Percentiles rank a stretch among this genome's conserved stretches.
phyloP scores from a whole-genome alignment of 2,797 vertebrate genomes.

The Emys orbicularis region DNA sequence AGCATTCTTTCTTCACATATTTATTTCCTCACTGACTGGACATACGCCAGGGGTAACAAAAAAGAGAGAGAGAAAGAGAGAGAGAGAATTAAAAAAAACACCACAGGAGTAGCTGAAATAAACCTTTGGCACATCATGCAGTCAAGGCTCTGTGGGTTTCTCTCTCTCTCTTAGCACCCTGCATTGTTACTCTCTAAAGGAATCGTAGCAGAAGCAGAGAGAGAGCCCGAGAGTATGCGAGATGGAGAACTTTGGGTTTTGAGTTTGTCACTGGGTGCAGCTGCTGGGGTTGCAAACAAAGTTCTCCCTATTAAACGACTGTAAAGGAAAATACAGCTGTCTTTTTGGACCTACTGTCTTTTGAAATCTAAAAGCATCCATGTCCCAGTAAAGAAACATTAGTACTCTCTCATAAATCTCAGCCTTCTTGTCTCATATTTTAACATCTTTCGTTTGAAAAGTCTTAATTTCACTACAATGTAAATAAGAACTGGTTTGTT shows the following conservation, averaged over 20 bases:
- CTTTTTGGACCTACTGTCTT: background rate
- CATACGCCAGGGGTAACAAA: conserved; percentile 54
- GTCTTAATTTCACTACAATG: conserved; percentile 53
- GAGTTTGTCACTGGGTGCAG: conserved; percentile 31
- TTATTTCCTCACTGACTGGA: conserved; percentile 82
- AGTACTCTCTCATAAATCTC: conserved; percentile 10
- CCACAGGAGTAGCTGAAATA: conserved; percentile 20
- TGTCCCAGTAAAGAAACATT: conserved; percentile 26
- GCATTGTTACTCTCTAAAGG: conserved; percentile 38
- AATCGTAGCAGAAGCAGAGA: background rate
- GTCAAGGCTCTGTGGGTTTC: conserved; percentile 8
- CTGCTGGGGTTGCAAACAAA: background rate
- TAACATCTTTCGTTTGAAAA: conserved; percentile 9
- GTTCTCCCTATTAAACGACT: conserved; percentile 2
- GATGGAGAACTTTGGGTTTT: conserved; percentile 8
- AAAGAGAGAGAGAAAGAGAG: background rate
- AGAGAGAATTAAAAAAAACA: background rate
- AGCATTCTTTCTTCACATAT: conserved; percentile 83
- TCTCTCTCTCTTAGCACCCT: background rate
- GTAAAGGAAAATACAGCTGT: background rate
- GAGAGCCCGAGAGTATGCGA: background rate
- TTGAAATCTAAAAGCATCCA: conserved; percentile 7
- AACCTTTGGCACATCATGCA: conserved; percentile 37
- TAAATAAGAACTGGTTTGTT: conserved; percentile 67
- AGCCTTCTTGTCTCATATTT: background rate